phyloP scores from a whole-genome alignment of 2,888 invertebrate species.

The Pseudeuparius sepicola region DNA sequence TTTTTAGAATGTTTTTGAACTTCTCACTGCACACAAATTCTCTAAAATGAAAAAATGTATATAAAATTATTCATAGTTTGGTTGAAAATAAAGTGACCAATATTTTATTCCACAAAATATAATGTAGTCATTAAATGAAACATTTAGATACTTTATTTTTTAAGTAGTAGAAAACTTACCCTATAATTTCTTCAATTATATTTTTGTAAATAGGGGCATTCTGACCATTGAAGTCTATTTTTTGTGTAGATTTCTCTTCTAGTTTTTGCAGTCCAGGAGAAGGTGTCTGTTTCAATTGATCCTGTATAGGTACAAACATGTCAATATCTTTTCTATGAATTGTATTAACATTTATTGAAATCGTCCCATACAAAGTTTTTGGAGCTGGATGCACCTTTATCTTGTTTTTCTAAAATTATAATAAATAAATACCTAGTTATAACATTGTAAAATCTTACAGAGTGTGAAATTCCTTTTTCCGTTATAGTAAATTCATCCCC shows the following conservation, averaged over 20 bases:
- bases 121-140: too few species aligned
- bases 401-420: constrained; percentile 30
- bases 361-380: constrained; percentile 27
- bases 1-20: constrained; percentile 27
- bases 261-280: constrained; percentile 17
- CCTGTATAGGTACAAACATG: constrained; percentile 23
- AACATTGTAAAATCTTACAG: too few species aligned
- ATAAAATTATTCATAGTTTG: constrained; percentile 5
- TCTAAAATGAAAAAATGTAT: constrained; percentile 28
- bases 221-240: too few species aligned
- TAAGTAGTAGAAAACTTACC: too few species aligned
- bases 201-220: constrained; percentile 10
- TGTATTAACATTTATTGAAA: constrained; percentile 31
- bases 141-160: too few species aligned
- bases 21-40: constrained; percentile 33
- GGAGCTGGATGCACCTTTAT: constrained; percentile 30
- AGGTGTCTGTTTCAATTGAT: constrained; percentile 33
- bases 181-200: constrained; percentile 19
- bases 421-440: too few species aligned
- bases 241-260: background rate
- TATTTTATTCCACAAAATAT: too few species aligned
- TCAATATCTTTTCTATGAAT: constrained; percentile 30
- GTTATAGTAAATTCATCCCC: constrained; percentile 37
- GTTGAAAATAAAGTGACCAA: too few species aligned
- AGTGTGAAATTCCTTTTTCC: constrained; percentile 32